Base-by-base conservation (phyloP, 2,888 invertebrate genomes). In the Sinohyriopsis cumingii region DNA sequence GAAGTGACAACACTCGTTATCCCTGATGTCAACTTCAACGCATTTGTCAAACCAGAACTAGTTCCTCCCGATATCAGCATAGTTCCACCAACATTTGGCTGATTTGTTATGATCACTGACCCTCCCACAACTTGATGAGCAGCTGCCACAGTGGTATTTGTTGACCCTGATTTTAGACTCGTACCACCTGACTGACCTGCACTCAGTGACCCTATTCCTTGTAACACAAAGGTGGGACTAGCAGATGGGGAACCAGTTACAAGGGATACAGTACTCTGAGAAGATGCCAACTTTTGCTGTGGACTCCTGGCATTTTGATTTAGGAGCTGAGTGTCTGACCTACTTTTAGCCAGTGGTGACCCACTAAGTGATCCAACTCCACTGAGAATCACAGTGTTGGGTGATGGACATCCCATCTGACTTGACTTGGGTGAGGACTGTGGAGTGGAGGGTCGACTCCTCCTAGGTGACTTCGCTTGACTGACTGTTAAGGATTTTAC, bases 151-250 rank as follows among this genome's bases (percentile, higher is more conserved):
- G 45, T 45, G 45, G 45, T 15, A 45, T 45, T 45, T 45, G 45
- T 3, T 45, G 45, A 45, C 45, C 45, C 45, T 45, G 45, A 45
- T 45, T 45, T 45, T 45, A 45, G 45, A 45, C 45, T 45, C 0
- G 3, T 45, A 45, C 45, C 45, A 45, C 45, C 45, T 45, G 45
- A 25, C 62, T 54, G 57, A 54, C 72, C 56, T 24, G 70, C 65
- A 67, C 67, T 73, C 4, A 73, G 33, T 55, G 76, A 76, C 19
- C 73, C 72, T 53, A 76, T 63, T 9, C 73, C 69, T 63, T 73
- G 72, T 55, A 76, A 60, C 24, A 77, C 70, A 65, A 72, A 28
- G 25, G 65, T 55, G 22, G 65, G 57, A 19, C 45, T 45, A 57
- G 56, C 9, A 22, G 45, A 18, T 25, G 68, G 55, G 63, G 12